Percentiles rank a stretch among this genome's conserved stretches.
Evolutionary conservation across 2,888 invertebrate genomes (phyloP).

Genomic region (Pinctada fucata): DNA sequence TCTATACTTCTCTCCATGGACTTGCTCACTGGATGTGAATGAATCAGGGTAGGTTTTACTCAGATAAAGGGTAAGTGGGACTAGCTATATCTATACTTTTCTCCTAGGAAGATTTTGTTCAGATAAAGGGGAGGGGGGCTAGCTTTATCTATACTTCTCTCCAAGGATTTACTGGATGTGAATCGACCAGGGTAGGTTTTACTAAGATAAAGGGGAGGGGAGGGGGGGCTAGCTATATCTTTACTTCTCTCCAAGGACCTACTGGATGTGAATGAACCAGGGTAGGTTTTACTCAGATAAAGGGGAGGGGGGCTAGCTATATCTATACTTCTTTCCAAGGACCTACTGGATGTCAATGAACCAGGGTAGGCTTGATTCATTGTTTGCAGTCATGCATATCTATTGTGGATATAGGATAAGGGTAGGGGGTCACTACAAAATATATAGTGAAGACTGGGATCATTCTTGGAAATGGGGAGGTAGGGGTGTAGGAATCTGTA

Average conservation of each 20-base stretch:
- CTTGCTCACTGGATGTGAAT: constrained; percentile 78
- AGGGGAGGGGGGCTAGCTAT: constrained; percentile 89
- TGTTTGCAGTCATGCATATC: no score
- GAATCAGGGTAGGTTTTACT: constrained; percentile 81
- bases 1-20: constrained; percentile 87
- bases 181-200: constrained; percentile 81
- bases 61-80: no score
- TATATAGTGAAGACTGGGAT: no score
- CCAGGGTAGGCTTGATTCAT: constrained; percentile 79
- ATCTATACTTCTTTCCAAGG: constrained; percentile 86
- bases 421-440: no score
- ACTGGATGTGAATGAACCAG: not conserved
- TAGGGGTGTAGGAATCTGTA: no score
- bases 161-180: constrained; percentile 81
- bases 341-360: constrained; percentile 81
- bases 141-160: constrained; percentile 88
- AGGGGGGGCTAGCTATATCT: no score
- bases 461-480: no score
- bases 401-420: no score
- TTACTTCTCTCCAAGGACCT: not conserved
- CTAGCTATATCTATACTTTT: no score
- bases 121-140: constrained; percentile 80
- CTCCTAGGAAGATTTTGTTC: constrained; percentile 82
- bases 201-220: not conserved
- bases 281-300: constrained; percentile 78